phyloP scores from a whole-genome alignment of 2,797 vertebrate species.

The Agapornis canus region DNA sequence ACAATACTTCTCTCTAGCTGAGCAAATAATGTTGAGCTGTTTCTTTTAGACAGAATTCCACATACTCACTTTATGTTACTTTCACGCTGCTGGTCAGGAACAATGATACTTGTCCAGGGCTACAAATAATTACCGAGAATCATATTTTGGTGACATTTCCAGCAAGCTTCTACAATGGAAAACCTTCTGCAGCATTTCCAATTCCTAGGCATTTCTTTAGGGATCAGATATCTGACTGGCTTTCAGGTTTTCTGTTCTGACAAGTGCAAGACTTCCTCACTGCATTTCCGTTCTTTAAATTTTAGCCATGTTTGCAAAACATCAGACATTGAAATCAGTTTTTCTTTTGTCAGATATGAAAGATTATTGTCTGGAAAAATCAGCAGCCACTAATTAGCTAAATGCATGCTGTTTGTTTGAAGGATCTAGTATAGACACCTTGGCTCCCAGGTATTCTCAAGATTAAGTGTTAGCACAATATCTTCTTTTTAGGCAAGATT shows the following conservation, averaged over 20 bases:
- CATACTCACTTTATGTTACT: slow-evolving; percentile 55
- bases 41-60: slow-evolving; percentile 61
- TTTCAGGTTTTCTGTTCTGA: not conserved
- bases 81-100: slow-evolving; percentile 51
- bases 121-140: slow-evolving; percentile 40
- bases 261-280: not conserved
- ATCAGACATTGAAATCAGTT: slow-evolving; percentile 24
- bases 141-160: slow-evolving; percentile 23
- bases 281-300: slow-evolving; percentile 2
- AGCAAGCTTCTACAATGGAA: slow-evolving; percentile 1
- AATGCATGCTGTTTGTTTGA: not conserved
- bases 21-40: slow-evolving; percentile 9
- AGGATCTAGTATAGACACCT: not conserved
- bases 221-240: not conserved
- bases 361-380: not conserved
- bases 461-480: not conserved
- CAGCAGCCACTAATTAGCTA: not conserved
- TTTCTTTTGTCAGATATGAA: not conserved
- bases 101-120: slow-evolving; percentile 7
- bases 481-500: not conserved
- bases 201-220: not conserved
- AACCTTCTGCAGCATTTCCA: not conserved
- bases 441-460: not conserved
- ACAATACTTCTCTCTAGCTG: slow-evolving; percentile 27
- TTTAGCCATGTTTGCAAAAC: slow-evolving; percentile 43